Base-by-base conservation (phyloP, 2,113 vertebrate species). In the Aegithalos caudatus region DNA sequence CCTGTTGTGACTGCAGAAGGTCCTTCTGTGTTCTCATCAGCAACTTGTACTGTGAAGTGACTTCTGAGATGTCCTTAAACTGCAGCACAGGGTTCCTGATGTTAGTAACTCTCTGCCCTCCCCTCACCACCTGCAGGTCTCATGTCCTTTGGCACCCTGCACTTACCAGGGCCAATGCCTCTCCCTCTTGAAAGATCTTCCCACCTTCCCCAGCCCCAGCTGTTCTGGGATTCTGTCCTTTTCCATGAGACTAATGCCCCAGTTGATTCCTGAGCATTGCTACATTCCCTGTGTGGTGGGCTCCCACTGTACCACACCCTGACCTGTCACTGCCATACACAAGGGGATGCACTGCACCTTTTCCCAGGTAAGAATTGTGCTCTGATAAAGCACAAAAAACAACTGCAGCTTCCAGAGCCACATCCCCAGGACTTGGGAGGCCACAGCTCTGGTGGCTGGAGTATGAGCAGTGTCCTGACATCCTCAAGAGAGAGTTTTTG, bases 41-140 rank as follows among this genome's bases (percentile, higher is more conserved):
- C 0, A 92, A 97, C 88, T 97, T 96, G 76, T 98, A 97, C 58
- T 88, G 89, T 3, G 66, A 94, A 4, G 95, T 93, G 45, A 98
- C 89, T n/a, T 95, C 97, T 8, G 96, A 61, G 22, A 97, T 92
- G n/a, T 98, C 97, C 69, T 98, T 95, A 61, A 98, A 99, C 99
- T 99, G 96, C 27, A 93, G 74, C 19, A 88, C 18, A 81, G 22
- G 4, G 29, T 27, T 66, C 21, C 37, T 57, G 37, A 22, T 9
- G 33, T 94, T 53, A 94, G 73, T 37, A 33, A 53, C 5, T 15
- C 31, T 28, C 22, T 40, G 38, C 51, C 31, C 47, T 80, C 25
- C 37, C 50, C 31, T 50, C 37, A 76, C 18, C 28, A 10, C 10
- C 3, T 48, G 12, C 56, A 84, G 57, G 9, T 42, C 50, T 73